Evolutionary conservation across 2,888 invertebrate genomes (phyloP), one percentile per base, ranked within the genome.

Genomic region (Andrena marginata): DNA sequence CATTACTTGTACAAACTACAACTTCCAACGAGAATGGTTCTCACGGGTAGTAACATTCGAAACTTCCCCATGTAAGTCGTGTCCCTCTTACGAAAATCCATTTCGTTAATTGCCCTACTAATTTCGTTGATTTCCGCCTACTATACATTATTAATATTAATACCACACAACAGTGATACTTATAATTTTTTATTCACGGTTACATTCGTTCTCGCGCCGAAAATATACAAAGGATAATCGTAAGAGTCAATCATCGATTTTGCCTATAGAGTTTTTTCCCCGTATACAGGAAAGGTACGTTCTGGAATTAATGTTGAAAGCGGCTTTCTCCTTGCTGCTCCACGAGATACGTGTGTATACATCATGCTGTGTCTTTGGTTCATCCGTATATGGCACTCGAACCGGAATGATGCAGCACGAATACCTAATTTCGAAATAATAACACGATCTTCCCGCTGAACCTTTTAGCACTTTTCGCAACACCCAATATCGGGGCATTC

Each of bases 361-460:
- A 77, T 77, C 60, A 60, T 54, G 64, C 51, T 35, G 69, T 70
- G 56, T 79, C 70, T 70, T 80, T 77, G 42, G 60, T 23, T 49
- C 59, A 65, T 33, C 79, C 79, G 77, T 80, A 77, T 70, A 80
- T 80, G 79, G 79, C 49, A 42, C 64, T 64, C 77, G 64, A 60
- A 70, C 70, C 70, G 64, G 64, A 77, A 70, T 77, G 70, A 77
- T 77, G 79, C 69, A 70, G 79, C 79, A 65, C 23, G 77, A 80
- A 70, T 77, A 80, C 79, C 77, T 77, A 80, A 77, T 80, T 80
- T 77, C 77, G 70, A 77, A 77, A 70, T 70, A 77, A 77, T 77
- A 79, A 70, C 59, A 56, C 49, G 48, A 33, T 60, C 64, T 31
- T 51, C 10, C 8, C 29, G 75, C 29, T 23, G 31, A 16, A 26